phyloP scores from a whole-genome alignment of 1,140 invertebrate species.

The Drosophila mauritiana region DNA sequence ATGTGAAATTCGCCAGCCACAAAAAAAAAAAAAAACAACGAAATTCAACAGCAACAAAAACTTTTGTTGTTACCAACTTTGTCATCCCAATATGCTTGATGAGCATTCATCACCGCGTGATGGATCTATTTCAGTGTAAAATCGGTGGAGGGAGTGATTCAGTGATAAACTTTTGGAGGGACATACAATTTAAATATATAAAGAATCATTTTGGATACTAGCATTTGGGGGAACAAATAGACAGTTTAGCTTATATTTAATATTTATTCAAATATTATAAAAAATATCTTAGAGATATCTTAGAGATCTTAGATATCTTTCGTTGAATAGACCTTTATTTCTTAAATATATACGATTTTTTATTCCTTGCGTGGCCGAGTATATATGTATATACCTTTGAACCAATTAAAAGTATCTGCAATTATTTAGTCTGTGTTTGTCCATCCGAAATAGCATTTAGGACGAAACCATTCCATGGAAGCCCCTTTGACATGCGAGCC shows the following conservation, averaged over 20 bases:
- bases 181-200: no score
- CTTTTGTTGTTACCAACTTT: slow-evolving; percentile 45
- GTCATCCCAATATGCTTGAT: slow-evolving; percentile 68
- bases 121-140: slow-evolving; percentile 40
- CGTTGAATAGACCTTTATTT: not conserved
- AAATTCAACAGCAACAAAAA: slow-evolving; percentile 7
- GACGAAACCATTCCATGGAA: slow-evolving; percentile 27
- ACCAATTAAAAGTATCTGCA: slow-evolving; percentile 36
- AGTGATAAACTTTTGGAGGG: no score
- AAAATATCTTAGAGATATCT: no score
- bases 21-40: not conserved
- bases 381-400: not conserved
- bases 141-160: not conserved
- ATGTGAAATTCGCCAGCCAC: slow-evolving; percentile 28
- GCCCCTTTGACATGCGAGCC: slow-evolving; percentile 39
- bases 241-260: no score
- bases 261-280: no score
- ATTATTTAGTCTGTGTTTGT: slow-evolving; percentile 46
- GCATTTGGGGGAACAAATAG: no score
- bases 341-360: not conserved
- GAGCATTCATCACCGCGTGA: slow-evolving; percentile 44
- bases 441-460: slow-evolving; percentile 27
- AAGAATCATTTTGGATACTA: no score
- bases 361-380: not conserved
- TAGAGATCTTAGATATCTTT: no score